Evolutionary conservation across 2,888 invertebrate species (phyloP), one percentile per base, ranked within the genome.

Genomic region (Drosophila atripex): DNA sequence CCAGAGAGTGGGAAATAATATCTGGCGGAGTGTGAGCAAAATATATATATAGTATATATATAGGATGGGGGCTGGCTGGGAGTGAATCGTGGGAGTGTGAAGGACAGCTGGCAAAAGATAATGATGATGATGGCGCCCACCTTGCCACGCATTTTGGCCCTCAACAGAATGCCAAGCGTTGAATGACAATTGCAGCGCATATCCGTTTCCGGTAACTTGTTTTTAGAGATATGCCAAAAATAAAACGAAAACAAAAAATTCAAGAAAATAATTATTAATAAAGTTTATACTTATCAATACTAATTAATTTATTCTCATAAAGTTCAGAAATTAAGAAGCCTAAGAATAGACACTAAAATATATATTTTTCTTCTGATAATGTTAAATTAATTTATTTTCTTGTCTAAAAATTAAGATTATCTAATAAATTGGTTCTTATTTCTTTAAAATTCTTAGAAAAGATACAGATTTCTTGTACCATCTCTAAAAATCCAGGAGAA

Each of bases 111-210:
- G 70, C 52, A 52, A 51, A 61, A 28, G 32, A 60, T 47, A 46
- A 56, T 52, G 58, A 55, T 76, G 65, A 77, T 75, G 68, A 75
- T 72, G 83, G 59, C 72, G 72, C 71, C 71, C 73, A 80, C 65
- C 71, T 76, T 61, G 66, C 50, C 64, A 74, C 51, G 59, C 69
- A 45, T 39, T 57, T 28, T 47, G 41, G 30, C 54, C 57, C 61
- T 56, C 57, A 68, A 73, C 54, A 25, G 35, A 53, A n/a, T 46
- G 65, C 43, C 45, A 45, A 74, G 54, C 69, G 76, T 63, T 70
- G 80, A 56, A 83, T 84, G 82, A 83, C 82, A 86, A 83, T 86
- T 86, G 86, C 82, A 83, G 86, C 82, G 84, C 80, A 80, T 86
- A 86, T 83, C 82, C 82, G 84, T 76, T 86, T 83, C 80, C 78